These are phyloP conservation scores for Thalassaphorura encarpata DNA, from an alignment of 1,140 invertebrate genomes.

Conservation along the genomic window DNA sequence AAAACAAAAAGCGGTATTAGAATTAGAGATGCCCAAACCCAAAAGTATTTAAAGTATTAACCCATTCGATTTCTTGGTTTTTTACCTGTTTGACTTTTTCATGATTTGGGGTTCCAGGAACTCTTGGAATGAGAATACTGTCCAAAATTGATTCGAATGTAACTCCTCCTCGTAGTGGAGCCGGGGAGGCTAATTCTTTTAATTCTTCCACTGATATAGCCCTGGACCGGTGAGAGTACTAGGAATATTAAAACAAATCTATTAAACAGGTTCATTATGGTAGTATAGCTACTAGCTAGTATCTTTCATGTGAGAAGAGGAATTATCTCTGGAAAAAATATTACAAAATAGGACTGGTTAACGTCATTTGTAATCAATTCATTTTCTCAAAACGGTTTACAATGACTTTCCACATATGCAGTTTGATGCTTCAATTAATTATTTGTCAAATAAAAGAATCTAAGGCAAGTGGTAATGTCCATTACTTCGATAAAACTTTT, in stretches of 20 bases:
- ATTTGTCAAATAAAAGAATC: too few species aligned
- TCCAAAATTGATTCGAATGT: constrained; percentile 31
- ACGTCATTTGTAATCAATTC: too few species aligned
- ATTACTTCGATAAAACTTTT: too few species aligned
- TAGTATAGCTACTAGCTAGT: neutral
- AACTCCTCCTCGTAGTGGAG: neutral
- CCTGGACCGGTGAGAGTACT: neutral
- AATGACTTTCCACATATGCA: too few species aligned
- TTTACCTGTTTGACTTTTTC: constrained; percentile 35
- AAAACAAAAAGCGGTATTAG: too few species aligned
- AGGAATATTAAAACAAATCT: neutral
- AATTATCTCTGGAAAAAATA: too few species aligned
- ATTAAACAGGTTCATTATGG: neutral
- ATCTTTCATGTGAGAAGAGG: neutral
- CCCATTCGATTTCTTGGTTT: neutral
- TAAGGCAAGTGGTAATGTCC: too few species aligned
- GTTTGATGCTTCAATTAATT: too few species aligned
- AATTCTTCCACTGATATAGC: neutral
- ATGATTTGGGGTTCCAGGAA: constrained; percentile 34
- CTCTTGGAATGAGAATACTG: constrained; percentile 35
- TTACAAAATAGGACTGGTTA: too few species aligned
- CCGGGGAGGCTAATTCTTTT: neutral
- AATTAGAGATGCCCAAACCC: too few species aligned
- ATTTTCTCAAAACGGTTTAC: too few species aligned
- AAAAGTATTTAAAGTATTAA: neutral